Evolutionary conservation across 2,113 vertebrate species (phyloP).

Genomic region (Callipepla californica): DNA sequence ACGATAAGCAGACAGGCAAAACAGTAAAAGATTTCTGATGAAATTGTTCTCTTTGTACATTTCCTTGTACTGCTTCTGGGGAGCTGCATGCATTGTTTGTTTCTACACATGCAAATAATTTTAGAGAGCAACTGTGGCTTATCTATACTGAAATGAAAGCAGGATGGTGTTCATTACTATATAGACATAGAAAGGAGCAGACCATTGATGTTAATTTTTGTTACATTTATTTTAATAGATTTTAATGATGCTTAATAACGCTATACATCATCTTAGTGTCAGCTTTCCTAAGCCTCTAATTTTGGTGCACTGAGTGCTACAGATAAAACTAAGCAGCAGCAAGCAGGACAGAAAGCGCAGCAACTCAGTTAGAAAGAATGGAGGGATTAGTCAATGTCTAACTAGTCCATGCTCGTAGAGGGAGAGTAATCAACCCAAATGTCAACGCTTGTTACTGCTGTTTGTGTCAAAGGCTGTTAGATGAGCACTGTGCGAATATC

Average conservation of each 20-base stretch:
- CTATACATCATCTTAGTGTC: neutral
- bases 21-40: neutral
- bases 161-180: neutral
- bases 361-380: neutral
- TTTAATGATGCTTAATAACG: neutral
- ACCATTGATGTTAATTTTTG: neutral
- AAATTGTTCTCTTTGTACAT: neutral
- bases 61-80: neutral
- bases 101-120: rapidly evolving
- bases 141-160: neutral
- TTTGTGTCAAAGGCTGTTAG: constrained; percentile 47
- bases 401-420: neutral
- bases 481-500: neutral
- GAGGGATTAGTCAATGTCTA: constrained; percentile 31
- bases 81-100: neutral
- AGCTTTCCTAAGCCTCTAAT: neutral
- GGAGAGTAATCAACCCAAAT: constrained; percentile 59
- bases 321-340: constrained; percentile 29
- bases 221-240: neutral
- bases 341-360: neutral
- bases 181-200: rapidly evolving
- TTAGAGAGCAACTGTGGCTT: neutral
- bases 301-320: neutral
- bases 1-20: neutral
- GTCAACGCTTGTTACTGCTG: constrained; percentile 60